Conservation (phyloP, 2,113 vertebrate species). For the Xiphophorus hellerii region DNA sequence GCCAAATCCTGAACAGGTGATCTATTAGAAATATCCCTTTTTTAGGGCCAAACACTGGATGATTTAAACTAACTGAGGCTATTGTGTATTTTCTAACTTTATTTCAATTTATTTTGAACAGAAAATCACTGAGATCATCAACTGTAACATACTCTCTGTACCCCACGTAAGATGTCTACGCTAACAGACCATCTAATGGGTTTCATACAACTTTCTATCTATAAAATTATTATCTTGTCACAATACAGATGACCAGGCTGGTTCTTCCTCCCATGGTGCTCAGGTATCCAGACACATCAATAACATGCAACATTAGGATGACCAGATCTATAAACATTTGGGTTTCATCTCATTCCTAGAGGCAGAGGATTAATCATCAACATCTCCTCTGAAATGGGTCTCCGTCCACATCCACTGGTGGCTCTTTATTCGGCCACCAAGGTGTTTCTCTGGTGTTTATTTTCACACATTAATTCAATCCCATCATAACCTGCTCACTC, state of each 20-base stretch:
- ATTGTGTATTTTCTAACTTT: background rate
- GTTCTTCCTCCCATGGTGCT: conserved; percentile 79
- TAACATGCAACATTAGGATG: background rate
- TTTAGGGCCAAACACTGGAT: background rate
- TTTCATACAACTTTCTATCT: background rate
- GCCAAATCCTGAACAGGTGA: conserved; percentile 73
- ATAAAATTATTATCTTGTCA: background rate
- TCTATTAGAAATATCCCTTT: background rate
- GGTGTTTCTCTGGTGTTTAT: conserved; percentile 43
- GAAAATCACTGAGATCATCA: conserved; percentile 79
- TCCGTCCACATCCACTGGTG: conserved; percentile 76
- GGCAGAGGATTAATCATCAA: conserved; percentile 78
- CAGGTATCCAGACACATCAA: conserved; percentile 62
- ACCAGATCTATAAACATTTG: background rate
- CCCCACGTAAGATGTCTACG: conserved; percentile 66
- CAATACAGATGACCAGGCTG: conserved; percentile 75
- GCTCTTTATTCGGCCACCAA: conserved; percentile 78
- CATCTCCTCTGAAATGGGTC: conserved; percentile 71
- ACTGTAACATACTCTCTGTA: conserved; percentile 81
- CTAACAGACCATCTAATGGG: background rate
- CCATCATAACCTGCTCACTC: background rate
- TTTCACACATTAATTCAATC: background rate
- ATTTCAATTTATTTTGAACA: conserved; percentile 33
- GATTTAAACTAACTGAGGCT: background rate
- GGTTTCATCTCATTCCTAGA: conserved; percentile 51